Conservation (phyloP, 2,113 vertebrate species). For the Carollia perspicillata region DNA sequence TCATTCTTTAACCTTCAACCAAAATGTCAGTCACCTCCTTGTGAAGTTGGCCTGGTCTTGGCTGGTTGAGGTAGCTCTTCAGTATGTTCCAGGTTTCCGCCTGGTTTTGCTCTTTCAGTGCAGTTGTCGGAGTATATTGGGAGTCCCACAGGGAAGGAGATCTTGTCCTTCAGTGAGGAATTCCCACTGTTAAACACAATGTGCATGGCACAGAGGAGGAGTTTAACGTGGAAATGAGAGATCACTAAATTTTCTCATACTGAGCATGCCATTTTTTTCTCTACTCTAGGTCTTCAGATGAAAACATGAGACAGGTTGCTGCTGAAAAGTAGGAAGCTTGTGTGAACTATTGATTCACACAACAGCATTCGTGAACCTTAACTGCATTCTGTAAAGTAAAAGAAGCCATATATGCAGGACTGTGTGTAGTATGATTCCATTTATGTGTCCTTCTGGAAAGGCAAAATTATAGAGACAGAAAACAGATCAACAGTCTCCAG, state of each 20-base stretch:
- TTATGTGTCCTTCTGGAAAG: no score
- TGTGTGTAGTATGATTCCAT: no score
- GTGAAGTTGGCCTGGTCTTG: not conserved
- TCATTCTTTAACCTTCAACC: not conserved
- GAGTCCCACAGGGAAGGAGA: not conserved
- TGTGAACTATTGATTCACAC: not conserved
- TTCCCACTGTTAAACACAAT: not conserved
- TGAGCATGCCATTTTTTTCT: not conserved
- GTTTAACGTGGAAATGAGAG: not conserved
- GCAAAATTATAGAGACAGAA: no score
- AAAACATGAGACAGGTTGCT: not conserved
- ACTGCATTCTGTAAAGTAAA: not conserved
- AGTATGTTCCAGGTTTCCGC: no score
- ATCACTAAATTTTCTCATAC: not conserved
- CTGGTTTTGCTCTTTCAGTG: not conserved
- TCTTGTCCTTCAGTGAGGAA: not conserved
- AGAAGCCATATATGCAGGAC: not conserved
- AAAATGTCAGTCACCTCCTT: not conserved
- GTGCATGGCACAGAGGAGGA: not conserved
- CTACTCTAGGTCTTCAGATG: not conserved
- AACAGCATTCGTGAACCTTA: not conserved
- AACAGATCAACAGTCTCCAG: no score
- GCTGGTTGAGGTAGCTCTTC: not conserved
- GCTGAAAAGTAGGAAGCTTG: not conserved
- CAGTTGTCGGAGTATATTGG: not conserved